phyloP scores from a whole-genome alignment of 1,140 invertebrate genomes.

The Elymnias hypermnestra region DNA sequence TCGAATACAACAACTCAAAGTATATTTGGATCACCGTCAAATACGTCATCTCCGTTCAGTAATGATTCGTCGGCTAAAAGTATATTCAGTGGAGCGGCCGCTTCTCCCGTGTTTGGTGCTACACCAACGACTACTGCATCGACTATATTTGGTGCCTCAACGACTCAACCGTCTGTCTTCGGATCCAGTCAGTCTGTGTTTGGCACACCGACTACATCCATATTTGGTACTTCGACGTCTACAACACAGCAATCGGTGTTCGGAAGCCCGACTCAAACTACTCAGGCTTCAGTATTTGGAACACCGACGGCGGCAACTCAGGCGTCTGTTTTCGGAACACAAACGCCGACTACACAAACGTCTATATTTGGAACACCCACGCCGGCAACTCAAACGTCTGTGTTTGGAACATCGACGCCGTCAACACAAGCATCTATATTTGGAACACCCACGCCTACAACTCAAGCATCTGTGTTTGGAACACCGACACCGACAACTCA shows the following conservation, averaged over 20 bases:
- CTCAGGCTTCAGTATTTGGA: no score
- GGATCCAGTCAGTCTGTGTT: not conserved
- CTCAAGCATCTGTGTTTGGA: conserved; percentile 36
- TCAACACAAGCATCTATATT: conserved; percentile 29
- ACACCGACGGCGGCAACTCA: conserved; percentile 30
- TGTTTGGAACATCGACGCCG: conserved; percentile 37
- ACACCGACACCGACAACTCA: conserved; percentile 19
- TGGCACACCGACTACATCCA: no score
- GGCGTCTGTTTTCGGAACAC: conserved; percentile 6
- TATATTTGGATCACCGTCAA: conserved; percentile 24
- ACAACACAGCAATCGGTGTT: conserved; percentile 23
- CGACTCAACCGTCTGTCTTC: conserved; percentile 23
- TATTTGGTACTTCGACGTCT: no score
- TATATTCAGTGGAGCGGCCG: conserved; percentile 27
- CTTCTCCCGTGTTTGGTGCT: conserved; percentile 27
- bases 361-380: conserved; percentile 33
- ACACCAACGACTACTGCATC: conserved; percentile 23
- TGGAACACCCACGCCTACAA: conserved; percentile 23
- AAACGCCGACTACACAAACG: conserved; percentile 2
- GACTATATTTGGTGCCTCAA: conserved; percentile 29
- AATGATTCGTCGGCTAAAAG: conserved; percentile 31
- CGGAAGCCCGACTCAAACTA: not conserved
- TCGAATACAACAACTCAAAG: conserved; percentile 23
- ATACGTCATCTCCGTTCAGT: conserved; percentile 28
- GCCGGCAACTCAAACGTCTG: conserved; percentile 24